A percentile compares a stretch with the other conserved stretches of the same genome.
Evolutionary conservation across 2,113 vertebrate species (phyloP).

Genomic region (Phalacrocorax carbo): DNA sequence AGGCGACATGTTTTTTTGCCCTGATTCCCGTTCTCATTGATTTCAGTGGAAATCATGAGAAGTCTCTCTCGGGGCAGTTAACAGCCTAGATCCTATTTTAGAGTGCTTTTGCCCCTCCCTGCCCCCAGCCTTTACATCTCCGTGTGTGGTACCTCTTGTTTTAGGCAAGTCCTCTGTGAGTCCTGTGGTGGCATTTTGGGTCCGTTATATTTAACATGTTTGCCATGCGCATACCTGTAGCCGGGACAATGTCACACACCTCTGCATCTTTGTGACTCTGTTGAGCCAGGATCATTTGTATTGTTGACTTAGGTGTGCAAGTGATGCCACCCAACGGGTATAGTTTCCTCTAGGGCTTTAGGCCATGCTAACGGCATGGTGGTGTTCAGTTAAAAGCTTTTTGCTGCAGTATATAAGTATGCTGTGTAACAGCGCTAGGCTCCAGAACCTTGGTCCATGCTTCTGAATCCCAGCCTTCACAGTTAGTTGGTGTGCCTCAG

Average conservation of each 20-base stretch:
- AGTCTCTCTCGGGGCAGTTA: background rate
- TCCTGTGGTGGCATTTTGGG: background rate
- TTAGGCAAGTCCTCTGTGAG: background rate
- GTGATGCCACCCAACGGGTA: background rate
- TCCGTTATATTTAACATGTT: accelerated
- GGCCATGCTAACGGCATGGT: background rate
- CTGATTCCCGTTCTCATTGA: accelerated
- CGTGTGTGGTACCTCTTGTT: accelerated
- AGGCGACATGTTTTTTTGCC: background rate
- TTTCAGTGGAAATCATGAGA: background rate
- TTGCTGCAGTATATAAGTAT: background rate
- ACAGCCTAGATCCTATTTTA: too few relatives aligned
- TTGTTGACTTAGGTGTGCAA: background rate
- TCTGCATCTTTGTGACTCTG: background rate
- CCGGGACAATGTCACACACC: background rate
- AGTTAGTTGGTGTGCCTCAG: background rate
- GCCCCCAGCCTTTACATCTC: background rate
- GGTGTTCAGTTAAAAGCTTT: background rate
- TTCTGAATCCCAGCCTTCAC: background rate
- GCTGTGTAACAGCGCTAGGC: background rate
- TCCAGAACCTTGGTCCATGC: background rate
- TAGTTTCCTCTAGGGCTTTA: background rate
- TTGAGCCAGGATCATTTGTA: background rate
- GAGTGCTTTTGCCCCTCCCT: background rate
- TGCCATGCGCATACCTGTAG: accelerated